phyloP scores from a whole-genome alignment of 2,888 invertebrate species.

The Diplazon laetatorius region DNA sequence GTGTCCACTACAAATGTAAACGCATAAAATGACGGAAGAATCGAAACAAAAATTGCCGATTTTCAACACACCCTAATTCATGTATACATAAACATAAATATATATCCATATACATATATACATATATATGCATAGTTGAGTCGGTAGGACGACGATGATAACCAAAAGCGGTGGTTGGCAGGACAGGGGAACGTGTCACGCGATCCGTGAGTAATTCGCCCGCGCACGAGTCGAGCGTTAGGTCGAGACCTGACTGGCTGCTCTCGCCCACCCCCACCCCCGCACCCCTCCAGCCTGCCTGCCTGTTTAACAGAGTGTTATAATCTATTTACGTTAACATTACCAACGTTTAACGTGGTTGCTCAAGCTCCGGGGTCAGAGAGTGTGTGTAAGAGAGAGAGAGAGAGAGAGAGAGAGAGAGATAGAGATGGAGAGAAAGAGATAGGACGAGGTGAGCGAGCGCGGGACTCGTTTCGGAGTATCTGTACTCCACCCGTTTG shows the following conservation, averaged over 20 bases:
- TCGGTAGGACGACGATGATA: conserved; percentile 75
- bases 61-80: too few relatives aligned
- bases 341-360: conserved; percentile 82
- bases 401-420: too few relatives aligned
- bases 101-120: too few relatives aligned
- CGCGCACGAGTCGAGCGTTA: conserved; percentile 78
- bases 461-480: conserved; percentile 61
- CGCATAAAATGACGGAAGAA: too few relatives aligned
- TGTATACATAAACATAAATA: too few relatives aligned
- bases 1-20: too few relatives aligned
- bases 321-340: conserved; percentile 83
- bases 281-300: conserved; percentile 75
- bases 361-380: conserved; percentile 77
- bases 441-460: conserved; percentile 68
- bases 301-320: conserved; percentile 83
- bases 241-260: conserved; percentile 69
- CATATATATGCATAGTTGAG: conserved; percentile 21
- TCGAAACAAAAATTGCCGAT: too few relatives aligned
- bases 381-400: too few relatives aligned
- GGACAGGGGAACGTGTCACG: conserved; percentile 80
- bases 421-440: too few relatives aligned
- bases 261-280: conserved; percentile 64
- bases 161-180: conserved; percentile 76
- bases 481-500: conserved; percentile 50
- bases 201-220: conserved; percentile 83